Base-by-base conservation (phyloP, 2,888 invertebrate genomes). In the Opisthograptis luteolata region DNA sequence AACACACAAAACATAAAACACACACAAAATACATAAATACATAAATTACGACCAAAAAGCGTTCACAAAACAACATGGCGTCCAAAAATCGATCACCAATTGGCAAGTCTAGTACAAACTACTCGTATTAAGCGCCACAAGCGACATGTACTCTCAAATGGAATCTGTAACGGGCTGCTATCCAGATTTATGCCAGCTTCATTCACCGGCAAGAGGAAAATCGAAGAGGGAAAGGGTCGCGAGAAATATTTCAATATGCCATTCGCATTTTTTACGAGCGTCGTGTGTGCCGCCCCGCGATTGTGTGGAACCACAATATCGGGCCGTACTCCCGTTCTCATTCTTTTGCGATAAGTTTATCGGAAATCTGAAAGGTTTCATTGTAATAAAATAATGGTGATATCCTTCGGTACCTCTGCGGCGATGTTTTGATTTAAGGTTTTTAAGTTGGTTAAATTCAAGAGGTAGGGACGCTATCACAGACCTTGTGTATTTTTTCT, bases 201-300 rank as follows among this genome's bases (percentile, higher is more conserved):
- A 81, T 78, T 76, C 66, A 63, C 76, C 75, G 68, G 72, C 73
- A 70, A 68, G 73, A 79, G 73, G 81, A 84, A 82, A 82, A 87
- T 82, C 81, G 82, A 73, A 67, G 76, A 68, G 64, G 67, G 67
- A 76, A 81, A 84, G 84, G 85, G 86, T 85, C 84, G 76, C 77
- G 78, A 69, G 75, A 79, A 87, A 87, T 87, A 87, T 87, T 87
- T 86, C 87, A 87, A 88, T 87, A 88, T 84, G 83, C 86, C 81
- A 83, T 86, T 85, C 84, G 76, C 81, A 84, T 86, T 87, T 85
- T 85, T 85, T 86, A 87, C 83, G 86, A 85, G 78, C 82, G 78
- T 79, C 81, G 80, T 85, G 82, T 81, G 85, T 75, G 81, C 70
- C 72, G 75, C 80, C 79, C 76, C 77, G 75, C 79, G 83, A 80